Evolutionary conservation across 2,888 invertebrate species (phyloP).

Genomic region (Protodeltote pygarga): DNA sequence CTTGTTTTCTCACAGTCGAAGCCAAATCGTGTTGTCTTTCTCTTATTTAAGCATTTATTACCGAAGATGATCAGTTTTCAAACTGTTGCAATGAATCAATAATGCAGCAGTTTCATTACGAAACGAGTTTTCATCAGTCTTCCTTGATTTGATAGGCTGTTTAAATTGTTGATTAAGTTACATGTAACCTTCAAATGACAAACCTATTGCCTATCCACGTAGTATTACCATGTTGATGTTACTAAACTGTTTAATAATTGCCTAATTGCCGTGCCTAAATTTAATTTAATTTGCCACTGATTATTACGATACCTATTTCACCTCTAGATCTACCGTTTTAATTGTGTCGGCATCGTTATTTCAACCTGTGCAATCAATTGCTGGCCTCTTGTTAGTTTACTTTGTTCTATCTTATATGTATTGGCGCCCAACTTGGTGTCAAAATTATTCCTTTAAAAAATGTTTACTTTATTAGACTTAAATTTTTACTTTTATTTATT

Average conservation of each 20-base stretch:
- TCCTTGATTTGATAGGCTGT: too few species aligned
- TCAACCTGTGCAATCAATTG: too few species aligned
- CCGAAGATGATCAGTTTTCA: conserved; percentile 17
- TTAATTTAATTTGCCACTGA: conserved; percentile 5
- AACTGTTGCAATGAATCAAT: conserved; percentile 26
- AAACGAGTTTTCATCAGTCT: conserved; percentile 32
- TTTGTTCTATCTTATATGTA: too few species aligned
- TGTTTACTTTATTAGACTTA: too few species aligned
- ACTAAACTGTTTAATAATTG: conserved; percentile 14
- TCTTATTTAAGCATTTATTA: conserved; percentile 41
- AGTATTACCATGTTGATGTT: conserved; percentile 14
- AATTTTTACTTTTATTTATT: too few species aligned
- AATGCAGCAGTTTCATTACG: conserved; percentile 13
- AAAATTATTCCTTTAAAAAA: too few species aligned
- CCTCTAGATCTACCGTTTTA: too few species aligned
- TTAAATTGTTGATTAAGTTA: too few species aligned
- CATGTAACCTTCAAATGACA: conserved; percentile 18
- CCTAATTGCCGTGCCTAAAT: conserved; percentile 12
- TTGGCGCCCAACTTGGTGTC: too few species aligned
- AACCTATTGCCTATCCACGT: conserved; percentile 10
- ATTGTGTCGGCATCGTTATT: too few species aligned
- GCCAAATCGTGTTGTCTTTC: conserved; percentile 37
- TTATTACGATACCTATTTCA: too few species aligned
- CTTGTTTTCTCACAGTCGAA: conserved; percentile 13
- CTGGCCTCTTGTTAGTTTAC: too few species aligned